Percentiles rank a stretch among this genome's conserved stretches.
These are phyloP conservation scores for Drosophila neonasuta DNA, from an alignment of 2,888 invertebrate genomes.

Conservation along the genomic window DNA sequence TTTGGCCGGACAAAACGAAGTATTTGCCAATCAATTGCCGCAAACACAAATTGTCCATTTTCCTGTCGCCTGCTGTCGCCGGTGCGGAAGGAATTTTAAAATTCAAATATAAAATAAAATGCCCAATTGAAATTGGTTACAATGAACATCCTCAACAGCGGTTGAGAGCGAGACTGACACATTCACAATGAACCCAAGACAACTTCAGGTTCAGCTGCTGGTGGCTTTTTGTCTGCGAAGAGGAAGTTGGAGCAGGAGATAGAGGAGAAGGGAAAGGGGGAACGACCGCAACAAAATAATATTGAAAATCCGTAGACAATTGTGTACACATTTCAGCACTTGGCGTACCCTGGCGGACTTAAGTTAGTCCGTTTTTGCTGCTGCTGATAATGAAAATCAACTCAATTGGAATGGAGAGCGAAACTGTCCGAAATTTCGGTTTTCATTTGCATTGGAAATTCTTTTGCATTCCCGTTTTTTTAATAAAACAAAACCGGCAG, in stretches of 20 bases:
- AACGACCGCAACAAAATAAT: constrained; percentile 72
- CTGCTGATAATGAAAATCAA: constrained; percentile 76
- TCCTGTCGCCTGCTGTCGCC: constrained; percentile 77
- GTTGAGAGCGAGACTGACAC: constrained; percentile 27
- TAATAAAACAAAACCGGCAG: constrained; percentile 59
- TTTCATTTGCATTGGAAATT: constrained; percentile 68
- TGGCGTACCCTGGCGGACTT: constrained; percentile 55
- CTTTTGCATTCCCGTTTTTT: constrained; percentile 38
- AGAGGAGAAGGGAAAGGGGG: not conserved
- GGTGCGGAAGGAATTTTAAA: constrained; percentile 80
- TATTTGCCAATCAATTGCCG: constrained; percentile 82
- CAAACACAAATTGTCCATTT: constrained; percentile 82
- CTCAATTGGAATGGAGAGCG: constrained; percentile 69
- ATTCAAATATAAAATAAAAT: constrained; percentile 81
- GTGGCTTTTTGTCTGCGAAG: not conserved
- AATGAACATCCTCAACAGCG: constrained; percentile 66
- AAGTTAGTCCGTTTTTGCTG: constrained; percentile 48
- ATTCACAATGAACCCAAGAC: constrained; percentile 65
- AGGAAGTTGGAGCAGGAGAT: not conserved
- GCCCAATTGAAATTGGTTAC: constrained; percentile 80
- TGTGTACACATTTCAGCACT: constrained; percentile 65
- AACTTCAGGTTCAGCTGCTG: constrained; percentile 42
- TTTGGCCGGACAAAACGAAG: constrained; percentile 63
- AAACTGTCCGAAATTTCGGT: constrained; percentile 75
- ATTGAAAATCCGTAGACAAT: constrained; percentile 77